Evolutionary conservation across 2,797 vertebrate genomes (phyloP).

Genomic region (Mus caroli): DNA sequence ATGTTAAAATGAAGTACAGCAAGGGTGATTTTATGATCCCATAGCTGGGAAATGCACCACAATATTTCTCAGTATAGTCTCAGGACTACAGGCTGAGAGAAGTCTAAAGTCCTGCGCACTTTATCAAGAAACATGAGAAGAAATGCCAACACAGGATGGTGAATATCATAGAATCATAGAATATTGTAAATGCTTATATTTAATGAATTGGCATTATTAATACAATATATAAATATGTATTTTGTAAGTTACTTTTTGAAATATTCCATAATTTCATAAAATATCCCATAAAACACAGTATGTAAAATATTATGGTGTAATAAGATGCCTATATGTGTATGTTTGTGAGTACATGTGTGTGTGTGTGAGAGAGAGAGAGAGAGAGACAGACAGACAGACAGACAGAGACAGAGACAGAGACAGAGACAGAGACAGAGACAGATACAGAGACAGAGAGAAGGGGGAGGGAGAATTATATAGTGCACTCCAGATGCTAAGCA

Average conservation of each 20-base stretch:
- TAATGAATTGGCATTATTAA: constrained; percentile 51
- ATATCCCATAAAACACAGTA: not conserved
- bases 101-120: not conserved
- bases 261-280: too few species aligned
- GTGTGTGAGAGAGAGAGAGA: not conserved
- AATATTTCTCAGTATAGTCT: not conserved
- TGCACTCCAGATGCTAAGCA: not conserved
- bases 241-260: too few species aligned
- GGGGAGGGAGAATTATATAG: too few species aligned
- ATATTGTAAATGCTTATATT: constrained; percentile 19
- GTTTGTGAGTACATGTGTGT: not conserved
- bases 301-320: constrained; percentile 14
- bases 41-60: not conserved
- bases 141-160: not conserved
- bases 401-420: too few species aligned
- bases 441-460: too few species aligned
- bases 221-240: not conserved
- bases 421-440: too few species aligned
- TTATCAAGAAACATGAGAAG: constrained; percentile 19
- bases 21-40: not conserved
- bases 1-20: constrained; percentile 15
- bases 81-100: not conserved
- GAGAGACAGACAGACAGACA: too few species aligned
- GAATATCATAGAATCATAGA: not conserved
- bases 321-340: not conserved